Evolutionary conservation across 2,797 vertebrate species (phyloP), one percentile per base, ranked within the genome.

Genomic region (Artibeus lituratus): DNA sequence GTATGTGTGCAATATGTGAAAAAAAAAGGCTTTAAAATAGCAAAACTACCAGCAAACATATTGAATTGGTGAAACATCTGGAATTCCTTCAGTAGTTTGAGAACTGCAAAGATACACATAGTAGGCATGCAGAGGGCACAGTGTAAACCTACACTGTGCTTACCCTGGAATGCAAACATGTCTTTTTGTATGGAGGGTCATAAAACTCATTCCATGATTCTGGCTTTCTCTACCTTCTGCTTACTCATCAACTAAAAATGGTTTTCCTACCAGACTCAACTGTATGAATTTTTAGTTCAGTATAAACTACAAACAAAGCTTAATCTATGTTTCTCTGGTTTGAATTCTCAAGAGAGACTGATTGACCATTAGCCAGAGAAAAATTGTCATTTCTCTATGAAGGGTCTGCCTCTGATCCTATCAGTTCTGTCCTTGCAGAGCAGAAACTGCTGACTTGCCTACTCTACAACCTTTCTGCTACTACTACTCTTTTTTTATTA

Each of bases 31-130:
- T 88, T 97, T 99, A 99, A 99, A n/a, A 99, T 95, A 99, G 99
- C 29, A 99, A 99, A 99, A 99, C 98, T 99, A 99, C 98, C 99
- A 99, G 97, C 99, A 99, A 98, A 99, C 99, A 0, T 99, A 99
- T 9, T 44, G 26, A 32, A 76, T 2, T 76, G 82, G 69, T 62
- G 57, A 53, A 9, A 8, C 57, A 87, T 49, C 69, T 32, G 18
- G 72, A 92, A 82, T 87, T 57, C 12, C 22, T 82, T 87, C 24
- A 47, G 86, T 55, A 91, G 74, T 81, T 73, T 74, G 55, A 87
- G 32, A 67, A 87, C 47, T 72, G 26, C 19, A 76, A 89, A 89
- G 7, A 67, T 69, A 69, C 3, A 53, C 12, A 80, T 29, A 14
- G 22, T 76, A 37, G n/a, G 35, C 24, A 37, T 15, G 22, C 44